phyloP scores from a whole-genome alignment of 2,888 invertebrate genomes.

The Sipha maydis region DNA sequence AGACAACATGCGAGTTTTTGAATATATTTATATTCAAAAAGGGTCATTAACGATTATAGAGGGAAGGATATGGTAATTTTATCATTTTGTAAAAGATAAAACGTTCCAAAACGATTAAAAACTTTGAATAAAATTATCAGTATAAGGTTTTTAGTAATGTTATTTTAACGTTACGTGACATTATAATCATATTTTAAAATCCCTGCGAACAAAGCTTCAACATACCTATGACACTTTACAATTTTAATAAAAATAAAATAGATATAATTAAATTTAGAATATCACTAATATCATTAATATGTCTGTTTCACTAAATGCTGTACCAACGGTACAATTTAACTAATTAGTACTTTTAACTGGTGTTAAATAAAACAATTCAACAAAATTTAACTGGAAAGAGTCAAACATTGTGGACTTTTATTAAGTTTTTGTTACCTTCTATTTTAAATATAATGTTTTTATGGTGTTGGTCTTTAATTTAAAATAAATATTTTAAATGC shows the following conservation, averaged over 20 bases:
- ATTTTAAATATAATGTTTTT: no score
- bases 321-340: no score
- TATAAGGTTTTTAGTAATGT: constrained; percentile 8
- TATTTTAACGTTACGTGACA: background rate
- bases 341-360: no score
- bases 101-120: background rate
- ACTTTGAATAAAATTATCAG: background rate
- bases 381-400: no score
- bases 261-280: background rate
- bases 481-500: no score
- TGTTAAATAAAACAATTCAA: no score
- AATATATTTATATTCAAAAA: background rate
- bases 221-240: background rate
- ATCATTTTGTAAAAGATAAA: background rate
- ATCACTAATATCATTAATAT: no score
- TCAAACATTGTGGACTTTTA: no score
- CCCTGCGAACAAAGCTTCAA: background rate
- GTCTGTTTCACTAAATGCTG: no score
- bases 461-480: no score
- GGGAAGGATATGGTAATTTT: background rate
- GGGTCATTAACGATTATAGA: background rate
- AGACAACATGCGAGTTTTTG: background rate
- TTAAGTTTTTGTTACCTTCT: no score
- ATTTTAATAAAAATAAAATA: background rate
- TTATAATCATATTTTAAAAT: background rate